Base-by-base conservation (phyloP, 35 echinoderm and acorn worm genomes). In the Lytechinus variegatus region DNA sequence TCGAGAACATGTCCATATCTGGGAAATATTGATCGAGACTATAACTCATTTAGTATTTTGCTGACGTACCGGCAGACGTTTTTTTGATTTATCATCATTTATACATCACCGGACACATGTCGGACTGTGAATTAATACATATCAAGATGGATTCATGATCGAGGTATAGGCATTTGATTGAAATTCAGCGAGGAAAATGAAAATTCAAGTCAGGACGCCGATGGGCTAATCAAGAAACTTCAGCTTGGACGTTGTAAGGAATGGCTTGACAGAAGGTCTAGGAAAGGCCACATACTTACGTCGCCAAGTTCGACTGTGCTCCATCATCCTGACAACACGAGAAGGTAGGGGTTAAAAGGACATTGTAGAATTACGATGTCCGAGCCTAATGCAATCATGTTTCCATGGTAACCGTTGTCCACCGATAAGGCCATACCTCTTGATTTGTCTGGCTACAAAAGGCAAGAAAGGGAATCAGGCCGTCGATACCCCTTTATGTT, bases 341-440 rank as follows among this genome's bases (percentile, higher is more conserved):
- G 66, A 79, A 79, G 66, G 66, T 79, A 79, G 66, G 66, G 66
- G 66, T 79, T 79, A 79, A 79, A 24, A 79, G 66, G 66, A 79
- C 66, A 79, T 79, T 24, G 66, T 79, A 24, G 66, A 79, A 79
- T 79, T 79, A 79, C 66, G n/a, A 79, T 79, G 66, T 79, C 66
- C 66, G 66, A 79, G 66, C 66, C 21, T 79, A 24, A 79, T 79
- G 66, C 66, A 79, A 79, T 79, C 66, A n/a, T 79, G 66, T 79
- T 79, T 79, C 66, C 66, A 79, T 79, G 66, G 66, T 79, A 24
- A 79, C 21, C 3, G n/a, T 24, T 79, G 66, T 79, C 66, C 66
- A 79, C 66, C 66, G 66, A 79, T 24, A 79, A 79, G 66, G 66
- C 66, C 66, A 24, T 5, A 79, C 66, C n/a, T 24, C 21, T 24